Base-by-base conservation (phyloP, 2,797 vertebrate species). In the Poeciliopsis presidionis region DNA sequence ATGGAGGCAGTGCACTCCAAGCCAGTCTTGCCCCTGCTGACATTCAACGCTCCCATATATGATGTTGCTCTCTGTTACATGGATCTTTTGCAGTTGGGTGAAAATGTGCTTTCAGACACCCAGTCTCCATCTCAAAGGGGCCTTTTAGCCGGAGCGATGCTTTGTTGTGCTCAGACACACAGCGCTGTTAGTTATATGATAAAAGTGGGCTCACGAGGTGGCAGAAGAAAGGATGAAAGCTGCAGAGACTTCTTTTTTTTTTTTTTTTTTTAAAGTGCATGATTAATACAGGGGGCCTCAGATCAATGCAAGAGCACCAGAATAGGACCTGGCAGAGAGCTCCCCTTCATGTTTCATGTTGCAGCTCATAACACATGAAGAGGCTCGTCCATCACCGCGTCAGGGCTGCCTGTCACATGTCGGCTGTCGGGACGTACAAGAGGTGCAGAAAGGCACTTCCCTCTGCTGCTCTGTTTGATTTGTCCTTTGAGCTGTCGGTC, bases 261-360 rank as follows among this genome's bases (percentile, higher is more conserved):
- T 86, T 86, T 88, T 90, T 43, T 43, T 86, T 87, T 90, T 87
- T 87, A 88, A 91, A 92, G 90, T 86, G 87, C 82, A 47, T 86
- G 90, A 80, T 91, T 90, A 92, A 88, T 91, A 90, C 89, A 89
- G 86, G 79, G 80, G 36, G n/a, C 78, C 85, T 88, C 82, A 79
- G 88, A 91, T 93, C 91, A 91, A 82, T 89, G 90, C 79, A 0
- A 72, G 46, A 36, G 46, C 80, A 57, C 82, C 87, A 85, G 82
- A 90, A 91, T 57, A 51, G 87, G 78, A 71, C 61, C 71, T 81
- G 82, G 83, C 82, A 77, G 85, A 81, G 67, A 69, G 80, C 65
- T 53, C 77, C 78, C 89, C 67, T 70, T 45, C 67, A 70, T 45
- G 67, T 70, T 91, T 93, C 89, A 90, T 88, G 87, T 92, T 28